phyloP scores from a whole-genome alignment of 2,888 invertebrate species.

The Pachydiplax longipennis region DNA sequence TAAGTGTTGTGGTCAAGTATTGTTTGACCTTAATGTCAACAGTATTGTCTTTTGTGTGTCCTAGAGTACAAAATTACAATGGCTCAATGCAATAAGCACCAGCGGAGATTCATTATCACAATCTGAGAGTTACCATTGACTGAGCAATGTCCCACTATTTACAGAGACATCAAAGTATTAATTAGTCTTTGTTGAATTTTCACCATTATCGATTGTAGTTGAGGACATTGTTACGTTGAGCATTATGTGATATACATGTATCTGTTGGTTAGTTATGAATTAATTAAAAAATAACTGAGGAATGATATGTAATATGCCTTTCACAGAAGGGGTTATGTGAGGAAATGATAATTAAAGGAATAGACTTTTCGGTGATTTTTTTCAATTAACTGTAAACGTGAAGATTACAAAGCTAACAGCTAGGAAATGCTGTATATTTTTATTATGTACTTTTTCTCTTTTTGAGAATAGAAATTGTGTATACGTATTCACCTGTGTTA shows the following conservation, averaged over 20 bases:
- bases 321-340: background rate
- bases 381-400: background rate
- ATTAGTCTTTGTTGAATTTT: background rate
- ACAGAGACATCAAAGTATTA: background rate
- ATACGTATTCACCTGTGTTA: background rate
- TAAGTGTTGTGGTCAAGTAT: background rate
- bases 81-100: background rate
- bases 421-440: slow-evolving; percentile 18
- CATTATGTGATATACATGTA: background rate
- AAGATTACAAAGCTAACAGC: background rate
- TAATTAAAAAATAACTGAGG: background rate
- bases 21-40: background rate
- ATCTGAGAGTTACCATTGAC: background rate
- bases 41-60: background rate
- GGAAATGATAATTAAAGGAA: background rate
- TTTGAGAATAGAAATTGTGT: background rate
- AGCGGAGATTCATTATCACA: background rate
- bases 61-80: background rate
- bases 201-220: background rate
- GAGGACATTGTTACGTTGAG: background rate
- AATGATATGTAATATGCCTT: background rate
- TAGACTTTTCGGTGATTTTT: background rate
- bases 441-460: background rate
- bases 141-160: background rate
- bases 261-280: background rate